phyloP scores from a whole-genome alignment of 64 coral and sea anemone genomes.

The Actinia equina region DNA sequence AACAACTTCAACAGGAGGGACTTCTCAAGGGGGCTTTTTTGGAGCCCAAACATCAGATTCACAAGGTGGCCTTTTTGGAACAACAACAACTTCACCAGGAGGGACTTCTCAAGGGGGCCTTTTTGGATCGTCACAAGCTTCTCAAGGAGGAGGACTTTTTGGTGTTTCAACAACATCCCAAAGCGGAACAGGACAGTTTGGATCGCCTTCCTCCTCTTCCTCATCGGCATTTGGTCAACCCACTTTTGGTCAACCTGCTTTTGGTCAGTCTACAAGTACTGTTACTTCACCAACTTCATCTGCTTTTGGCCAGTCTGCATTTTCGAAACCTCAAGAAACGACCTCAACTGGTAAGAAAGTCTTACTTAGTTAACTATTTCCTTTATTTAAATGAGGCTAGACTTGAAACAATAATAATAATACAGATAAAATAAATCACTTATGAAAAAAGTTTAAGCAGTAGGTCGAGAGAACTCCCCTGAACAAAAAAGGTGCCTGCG shows the following conservation, averaged over 20 bases:
- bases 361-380: no score
- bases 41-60: not conserved
- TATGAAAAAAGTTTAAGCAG: no score
- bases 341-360: not conserved
- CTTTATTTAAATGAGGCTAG: no score
- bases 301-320: conserved; percentile 26
- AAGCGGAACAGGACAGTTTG: not conserved
- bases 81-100: not conserved
- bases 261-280: conserved; percentile 18
- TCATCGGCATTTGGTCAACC: conserved; percentile 30
- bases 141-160: conserved; percentile 4
- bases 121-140: not conserved
- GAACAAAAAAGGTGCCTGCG: no score
- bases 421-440: no score
- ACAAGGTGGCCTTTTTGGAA: not conserved
- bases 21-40: not conserved
- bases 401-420: no score
- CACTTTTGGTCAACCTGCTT: conserved; percentile 32
- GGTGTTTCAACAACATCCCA: conserved; percentile 15
- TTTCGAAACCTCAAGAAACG: conserved; percentile 18
- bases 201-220: not conserved
- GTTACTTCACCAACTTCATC: not conserved
- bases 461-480: no score
- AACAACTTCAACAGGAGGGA: not conserved
- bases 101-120: not conserved